Conservation (phyloP, 2,888 invertebrate genomes). For the Nyleta sp. region DNA sequence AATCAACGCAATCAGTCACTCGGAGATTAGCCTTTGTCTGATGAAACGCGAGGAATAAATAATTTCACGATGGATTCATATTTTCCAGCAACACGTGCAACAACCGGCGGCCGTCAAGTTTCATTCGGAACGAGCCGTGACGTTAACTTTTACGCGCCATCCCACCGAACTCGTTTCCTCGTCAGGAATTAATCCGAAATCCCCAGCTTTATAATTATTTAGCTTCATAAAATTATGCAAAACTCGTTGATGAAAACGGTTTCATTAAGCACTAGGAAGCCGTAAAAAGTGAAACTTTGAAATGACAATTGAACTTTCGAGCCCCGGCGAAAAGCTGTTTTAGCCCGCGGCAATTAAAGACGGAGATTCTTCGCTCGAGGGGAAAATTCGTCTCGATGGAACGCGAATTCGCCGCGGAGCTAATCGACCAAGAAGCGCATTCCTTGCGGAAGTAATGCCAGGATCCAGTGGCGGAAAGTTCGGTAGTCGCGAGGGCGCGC, state of each 20-base stretch:
- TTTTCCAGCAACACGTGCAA: too few species aligned
- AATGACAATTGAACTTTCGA: constrained; percentile 36
- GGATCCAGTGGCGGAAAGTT: constrained; percentile 10
- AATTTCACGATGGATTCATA: too few species aligned
- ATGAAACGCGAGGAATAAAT: too few species aligned
- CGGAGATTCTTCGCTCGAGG: constrained; percentile 76
- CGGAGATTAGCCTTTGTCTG: background rate
- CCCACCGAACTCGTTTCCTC: too few species aligned
- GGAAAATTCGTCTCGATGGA: constrained; percentile 69
- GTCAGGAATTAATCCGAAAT: too few species aligned
- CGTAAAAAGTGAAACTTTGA: constrained; percentile 43
- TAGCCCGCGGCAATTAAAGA: constrained; percentile 76
- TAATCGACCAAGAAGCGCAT: constrained; percentile 78
- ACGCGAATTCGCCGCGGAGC: constrained; percentile 77
- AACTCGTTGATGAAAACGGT: constrained; percentile 16
- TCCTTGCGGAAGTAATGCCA: constrained; percentile 77
- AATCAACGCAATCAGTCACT: background rate
- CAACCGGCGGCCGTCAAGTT: too few species aligned
- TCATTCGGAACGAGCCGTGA: too few species aligned
- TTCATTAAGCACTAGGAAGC: constrained; percentile 30
- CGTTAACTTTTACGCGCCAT: too few species aligned
- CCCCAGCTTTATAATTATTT: too few species aligned
- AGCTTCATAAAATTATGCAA: background rate
- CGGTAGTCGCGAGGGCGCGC: too few species aligned
- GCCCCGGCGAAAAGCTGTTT: constrained; percentile 35